Conservation (phyloP, 1,140 invertebrate species). For the Teleogryllus occipitalis region DNA sequence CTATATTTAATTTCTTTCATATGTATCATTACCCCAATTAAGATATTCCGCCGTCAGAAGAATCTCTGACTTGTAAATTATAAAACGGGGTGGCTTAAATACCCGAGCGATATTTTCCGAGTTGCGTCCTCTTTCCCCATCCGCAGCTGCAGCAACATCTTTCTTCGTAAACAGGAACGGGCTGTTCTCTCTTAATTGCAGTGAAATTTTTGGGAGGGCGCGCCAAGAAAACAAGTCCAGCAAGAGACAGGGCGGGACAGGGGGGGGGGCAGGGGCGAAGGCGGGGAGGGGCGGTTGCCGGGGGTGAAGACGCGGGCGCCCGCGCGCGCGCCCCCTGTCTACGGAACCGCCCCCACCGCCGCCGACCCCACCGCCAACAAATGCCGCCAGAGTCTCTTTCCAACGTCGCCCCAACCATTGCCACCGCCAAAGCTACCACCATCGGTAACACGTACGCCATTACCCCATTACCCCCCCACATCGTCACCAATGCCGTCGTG, state of each 20-base stretch:
- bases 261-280: too few relatives aligned
- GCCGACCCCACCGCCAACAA: too few relatives aligned
- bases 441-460: too few relatives aligned
- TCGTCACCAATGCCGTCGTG: too few relatives aligned
- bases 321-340: too few relatives aligned
- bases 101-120: background rate
- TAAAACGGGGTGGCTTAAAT: background rate
- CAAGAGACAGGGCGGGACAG: background rate
- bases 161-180: background rate
- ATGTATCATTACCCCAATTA: conserved; percentile 1
- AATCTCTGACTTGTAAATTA: background rate
- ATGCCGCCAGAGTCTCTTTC: too few relatives aligned
- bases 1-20: background rate
- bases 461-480: too few relatives aligned
- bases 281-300: too few relatives aligned
- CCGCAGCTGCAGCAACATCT: background rate
- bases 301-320: too few relatives aligned
- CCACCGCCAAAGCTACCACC: too few relatives aligned
- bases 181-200: conserved; percentile 4
- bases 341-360: too few relatives aligned
- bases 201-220: conserved; percentile 3
- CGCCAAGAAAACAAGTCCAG: background rate
- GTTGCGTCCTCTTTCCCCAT: background rate
- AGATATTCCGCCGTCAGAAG: background rate
- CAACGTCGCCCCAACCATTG: too few relatives aligned